Percentiles rank a stretch among this genome's conserved stretches.
Conservation (phyloP, 2,113 vertebrate genomes). For the Salvelinus fontinalis region DNA sequence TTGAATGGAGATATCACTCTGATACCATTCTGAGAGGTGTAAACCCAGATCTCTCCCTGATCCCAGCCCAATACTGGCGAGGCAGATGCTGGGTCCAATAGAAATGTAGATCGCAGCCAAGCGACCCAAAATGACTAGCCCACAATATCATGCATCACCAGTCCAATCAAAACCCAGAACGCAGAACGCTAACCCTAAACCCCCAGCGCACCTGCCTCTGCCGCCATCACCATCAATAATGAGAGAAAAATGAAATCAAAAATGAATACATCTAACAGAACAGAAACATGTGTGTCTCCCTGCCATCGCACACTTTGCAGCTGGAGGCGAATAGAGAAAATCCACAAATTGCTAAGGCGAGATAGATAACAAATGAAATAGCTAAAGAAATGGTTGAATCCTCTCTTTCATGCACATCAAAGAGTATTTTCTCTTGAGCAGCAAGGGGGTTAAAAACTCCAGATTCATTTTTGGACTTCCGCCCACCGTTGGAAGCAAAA, state of each 20-base stretch:
- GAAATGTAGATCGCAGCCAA: slow-evolving; percentile 40
- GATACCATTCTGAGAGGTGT: background rate
- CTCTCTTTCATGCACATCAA: slow-evolving; percentile 62
- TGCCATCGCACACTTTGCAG: no score
- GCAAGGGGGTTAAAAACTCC: slow-evolving; percentile 39
- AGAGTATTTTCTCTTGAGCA: slow-evolving; percentile 48
- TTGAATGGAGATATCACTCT: background rate
- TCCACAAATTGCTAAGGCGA: slow-evolving; percentile 47
- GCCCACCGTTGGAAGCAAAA: slow-evolving; percentile 53
- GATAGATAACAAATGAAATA: slow-evolving; percentile 56
- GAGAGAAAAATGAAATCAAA: background rate
- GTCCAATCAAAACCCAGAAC: slow-evolving; percentile 64
- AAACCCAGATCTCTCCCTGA: background rate
- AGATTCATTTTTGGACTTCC: slow-evolving; percentile 46
- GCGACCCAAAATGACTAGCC: slow-evolving; percentile 45
- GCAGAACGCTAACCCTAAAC: slow-evolving; percentile 59
- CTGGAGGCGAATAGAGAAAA: background rate
- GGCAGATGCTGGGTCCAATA: slow-evolving; percentile 45
- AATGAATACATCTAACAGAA: background rate
- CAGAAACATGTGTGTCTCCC: no score
- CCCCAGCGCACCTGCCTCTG: slow-evolving; percentile 58
- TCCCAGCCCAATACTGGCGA: background rate
- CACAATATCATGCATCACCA: slow-evolving; percentile 63
- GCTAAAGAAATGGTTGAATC: slow-evolving; percentile 47
- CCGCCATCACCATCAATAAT: background rate